phyloP scores from a whole-genome alignment of 1,140 invertebrate genomes.

The Drosophila novamexicana region DNA sequence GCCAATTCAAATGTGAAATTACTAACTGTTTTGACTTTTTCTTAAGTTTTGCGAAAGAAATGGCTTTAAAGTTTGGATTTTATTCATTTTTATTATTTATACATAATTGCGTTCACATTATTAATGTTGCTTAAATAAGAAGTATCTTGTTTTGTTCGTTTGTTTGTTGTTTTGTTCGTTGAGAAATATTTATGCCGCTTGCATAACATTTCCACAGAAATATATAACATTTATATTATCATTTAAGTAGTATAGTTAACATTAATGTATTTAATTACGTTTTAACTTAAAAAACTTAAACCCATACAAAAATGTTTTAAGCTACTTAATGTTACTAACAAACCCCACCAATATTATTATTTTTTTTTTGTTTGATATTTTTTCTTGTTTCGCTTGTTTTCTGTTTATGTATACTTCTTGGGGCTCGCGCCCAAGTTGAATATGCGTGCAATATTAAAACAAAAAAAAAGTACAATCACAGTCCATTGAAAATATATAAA shows the following conservation, averaged over 20 bases:
- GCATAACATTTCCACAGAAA: slow-evolving; percentile 55
- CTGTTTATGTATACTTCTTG: slow-evolving; percentile 19
- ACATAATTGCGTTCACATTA: slow-evolving; percentile 62
- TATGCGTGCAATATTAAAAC: slow-evolving; percentile 63
- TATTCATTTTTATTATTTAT: slow-evolving; percentile 71
- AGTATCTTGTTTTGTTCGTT: slow-evolving; percentile 38
- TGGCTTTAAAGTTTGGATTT: slow-evolving; percentile 15
- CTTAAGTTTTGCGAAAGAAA: background rate
- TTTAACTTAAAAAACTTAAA: slow-evolving; percentile 82
- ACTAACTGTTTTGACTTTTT: no score
- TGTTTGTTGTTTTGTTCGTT: slow-evolving; percentile 59
- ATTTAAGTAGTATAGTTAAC: slow-evolving; percentile 58
- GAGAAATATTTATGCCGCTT: slow-evolving; percentile 53
- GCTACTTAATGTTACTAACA: slow-evolving; percentile 73
- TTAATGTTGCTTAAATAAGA: slow-evolving; percentile 63
- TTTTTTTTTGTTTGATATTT: slow-evolving; percentile 48
- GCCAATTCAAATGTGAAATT: slow-evolving; percentile 20
- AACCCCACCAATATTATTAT: slow-evolving; percentile 70
- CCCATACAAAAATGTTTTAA: slow-evolving; percentile 80
- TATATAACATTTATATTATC: slow-evolving; percentile 19
- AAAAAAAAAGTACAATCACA: slow-evolving; percentile 78
- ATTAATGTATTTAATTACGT: slow-evolving; percentile 77
- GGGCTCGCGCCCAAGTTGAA: slow-evolving; percentile 37
- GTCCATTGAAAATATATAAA: slow-evolving; percentile 82
- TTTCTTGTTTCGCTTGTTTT: slow-evolving; percentile 33